Percentiles rank a stretch among this genome's conserved stretches.
phyloP scores from a whole-genome alignment of 1,140 invertebrate genomes.

The Homarus americanus region DNA sequence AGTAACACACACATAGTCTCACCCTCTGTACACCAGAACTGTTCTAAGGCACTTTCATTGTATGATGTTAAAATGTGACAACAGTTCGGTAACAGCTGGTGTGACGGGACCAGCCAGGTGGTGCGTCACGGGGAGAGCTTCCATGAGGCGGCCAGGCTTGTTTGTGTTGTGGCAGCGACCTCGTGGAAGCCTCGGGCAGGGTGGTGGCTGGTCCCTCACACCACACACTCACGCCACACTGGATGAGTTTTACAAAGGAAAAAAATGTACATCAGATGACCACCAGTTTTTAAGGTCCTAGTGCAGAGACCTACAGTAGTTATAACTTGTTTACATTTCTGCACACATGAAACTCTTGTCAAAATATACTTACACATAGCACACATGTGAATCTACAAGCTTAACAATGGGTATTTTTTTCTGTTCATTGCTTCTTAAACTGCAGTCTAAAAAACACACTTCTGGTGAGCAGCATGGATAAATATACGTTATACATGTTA shows the following conservation, averaged over 20 bases:
- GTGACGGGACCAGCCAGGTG: neutral
- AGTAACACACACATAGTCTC: conserved; percentile 2
- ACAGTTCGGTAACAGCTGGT: neutral
- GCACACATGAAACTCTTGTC: conserved; percentile 4
- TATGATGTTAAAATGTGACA: conserved; percentile 23
- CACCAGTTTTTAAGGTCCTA: neutral
- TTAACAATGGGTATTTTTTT: conserved; percentile 18
- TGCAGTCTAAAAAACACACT: neutral
- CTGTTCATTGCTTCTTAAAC: neutral
- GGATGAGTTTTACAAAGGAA: neutral
- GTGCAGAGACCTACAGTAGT: neutral
- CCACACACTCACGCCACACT: neutral
- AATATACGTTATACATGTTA: conserved; percentile 26
- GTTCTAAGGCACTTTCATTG: conserved; percentile 49
- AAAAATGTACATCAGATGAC: conserved; percentile 22
- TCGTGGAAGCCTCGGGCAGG: neutral
- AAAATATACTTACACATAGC: conserved; percentile 38
- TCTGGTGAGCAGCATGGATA: conserved; percentile 30
- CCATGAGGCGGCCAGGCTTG: neutral
- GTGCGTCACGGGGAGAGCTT: neutral
- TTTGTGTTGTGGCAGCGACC: neutral
- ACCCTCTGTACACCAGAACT: conserved; percentile 23
- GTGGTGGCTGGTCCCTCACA: neutral
- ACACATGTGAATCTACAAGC: conserved; percentile 43
- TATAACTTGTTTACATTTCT: neutral